Percentiles rank a stretch among this genome's conserved stretches.
Conservation (phyloP, 2,113 vertebrate species). For the Hoplias malabaricus region DNA sequence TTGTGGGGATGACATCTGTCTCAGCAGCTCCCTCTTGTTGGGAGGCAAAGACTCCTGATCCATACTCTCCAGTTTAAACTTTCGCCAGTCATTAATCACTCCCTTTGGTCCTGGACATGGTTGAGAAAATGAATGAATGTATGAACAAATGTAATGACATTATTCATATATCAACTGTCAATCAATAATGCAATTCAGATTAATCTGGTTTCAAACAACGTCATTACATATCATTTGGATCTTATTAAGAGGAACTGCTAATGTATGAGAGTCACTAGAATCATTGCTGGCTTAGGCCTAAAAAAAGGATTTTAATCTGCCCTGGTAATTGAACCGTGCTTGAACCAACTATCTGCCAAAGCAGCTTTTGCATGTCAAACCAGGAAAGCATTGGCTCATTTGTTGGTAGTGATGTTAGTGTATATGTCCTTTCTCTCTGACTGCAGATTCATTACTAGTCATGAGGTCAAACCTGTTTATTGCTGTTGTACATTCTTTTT, state of each 20-base stretch:
- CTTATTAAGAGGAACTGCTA: neutral
- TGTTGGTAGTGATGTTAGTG: neutral
- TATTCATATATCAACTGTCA: neutral
- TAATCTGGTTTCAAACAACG: neutral
- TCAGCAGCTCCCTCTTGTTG: constrained; percentile 88
- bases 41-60: constrained; percentile 79
- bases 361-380: constrained; percentile 54
- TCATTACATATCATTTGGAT: neutral
- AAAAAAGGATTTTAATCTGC: neutral
- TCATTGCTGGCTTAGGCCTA: neutral
- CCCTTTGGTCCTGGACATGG: constrained; percentile 87
- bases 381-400: neutral
- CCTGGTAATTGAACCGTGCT: constrained; percentile 39
- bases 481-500: neutral
- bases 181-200: neutral
- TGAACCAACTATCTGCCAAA: constrained; percentile 52
- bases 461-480: neutral
- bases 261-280: neutral
- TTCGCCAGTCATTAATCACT: constrained; percentile 96
- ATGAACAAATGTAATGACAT: neutral
- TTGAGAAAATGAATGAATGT: neutral
- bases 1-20: constrained; percentile 89
- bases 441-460: neutral
- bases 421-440: neutral
- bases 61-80: constrained; percentile 93